A percentile compares a stretch with the other conserved stretches of the same genome.
phyloP scores from a whole-genome alignment of 1,140 invertebrate species.

The Pinna nobilis region DNA sequence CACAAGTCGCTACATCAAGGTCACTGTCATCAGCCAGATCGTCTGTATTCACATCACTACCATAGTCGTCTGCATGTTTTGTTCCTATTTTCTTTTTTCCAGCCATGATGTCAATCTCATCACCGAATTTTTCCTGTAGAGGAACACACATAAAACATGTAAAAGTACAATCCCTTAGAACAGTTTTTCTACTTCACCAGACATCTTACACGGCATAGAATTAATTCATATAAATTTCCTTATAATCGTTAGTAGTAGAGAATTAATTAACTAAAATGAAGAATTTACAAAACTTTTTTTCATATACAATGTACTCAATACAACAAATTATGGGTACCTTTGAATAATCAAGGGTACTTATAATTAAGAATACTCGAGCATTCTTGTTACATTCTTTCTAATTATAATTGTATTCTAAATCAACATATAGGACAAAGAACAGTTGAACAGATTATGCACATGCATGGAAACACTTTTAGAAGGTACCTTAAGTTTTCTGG shows the following conservation, averaged over 20 bases:
- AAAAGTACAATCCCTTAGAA: too few relatives aligned
- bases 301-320: too few relatives aligned
- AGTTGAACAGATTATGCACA: neutral
- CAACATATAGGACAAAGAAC: neutral
- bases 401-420: neutral
- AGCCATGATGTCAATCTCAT: slow-evolving; percentile 63
- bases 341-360: neutral
- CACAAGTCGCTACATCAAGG: slow-evolving; percentile 70
- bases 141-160: too few relatives aligned
- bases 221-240: too few relatives aligned
- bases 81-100: slow-evolving; percentile 65
- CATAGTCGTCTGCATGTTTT: slow-evolving; percentile 66
- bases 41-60: slow-evolving; percentile 67
- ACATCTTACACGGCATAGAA: too few relatives aligned
- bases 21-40: slow-evolving; percentile 72
- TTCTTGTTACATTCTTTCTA: neutral
- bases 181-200: too few relatives aligned
- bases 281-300: too few relatives aligned
- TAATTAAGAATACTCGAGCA: too few relatives aligned
- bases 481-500: slow-evolving; percentile 65
- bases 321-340: too few relatives aligned
- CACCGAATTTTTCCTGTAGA: slow-evolving; percentile 69
- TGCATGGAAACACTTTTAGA: neutral
- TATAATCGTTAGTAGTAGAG: too few relatives aligned
- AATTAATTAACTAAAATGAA: too few relatives aligned